Conservation (phyloP, 2,888 invertebrate genomes). For the Halictus quadricinctus region DNA sequence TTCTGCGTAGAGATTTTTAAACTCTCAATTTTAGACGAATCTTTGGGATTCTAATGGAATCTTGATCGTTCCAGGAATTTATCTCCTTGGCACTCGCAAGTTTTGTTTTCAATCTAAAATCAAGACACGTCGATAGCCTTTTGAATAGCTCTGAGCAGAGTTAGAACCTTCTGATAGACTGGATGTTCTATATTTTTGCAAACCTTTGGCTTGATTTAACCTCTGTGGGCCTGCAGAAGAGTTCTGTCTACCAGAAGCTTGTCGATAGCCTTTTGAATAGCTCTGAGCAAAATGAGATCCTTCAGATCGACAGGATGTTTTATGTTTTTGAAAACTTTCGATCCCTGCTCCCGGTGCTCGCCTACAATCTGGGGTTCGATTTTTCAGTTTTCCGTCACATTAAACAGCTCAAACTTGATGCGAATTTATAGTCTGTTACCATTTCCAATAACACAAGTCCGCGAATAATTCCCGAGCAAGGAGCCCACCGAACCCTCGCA, state of each 20-base stretch:
- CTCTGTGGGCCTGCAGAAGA: no score
- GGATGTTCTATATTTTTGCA: no score
- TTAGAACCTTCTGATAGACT: background rate
- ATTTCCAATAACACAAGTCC: constrained; percentile 41
- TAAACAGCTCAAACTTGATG: background rate
- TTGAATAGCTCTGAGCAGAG: background rate
- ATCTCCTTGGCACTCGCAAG: no score
- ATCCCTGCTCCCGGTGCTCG: background rate
- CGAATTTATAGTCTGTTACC: constrained; percentile 17
- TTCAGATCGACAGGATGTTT: background rate
- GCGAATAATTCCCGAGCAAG: constrained; percentile 54
- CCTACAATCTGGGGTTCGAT: background rate
- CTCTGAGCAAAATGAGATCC: background rate
- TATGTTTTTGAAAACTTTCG: no score
- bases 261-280: background rate
- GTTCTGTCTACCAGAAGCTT: no score
- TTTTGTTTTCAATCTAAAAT: no score
- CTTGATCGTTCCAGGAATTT: no score
- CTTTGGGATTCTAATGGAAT: background rate
- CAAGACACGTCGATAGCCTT: background rate
- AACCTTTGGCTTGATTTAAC: no score
- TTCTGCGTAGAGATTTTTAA: background rate
- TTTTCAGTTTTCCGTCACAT: background rate
- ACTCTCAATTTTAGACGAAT: background rate
- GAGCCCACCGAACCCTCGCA: constrained; percentile 70